These are phyloP conservation scores for Phaonia tiefii DNA, from an alignment of 2,888 invertebrate genomes.

Conservation along the genomic window DNA sequence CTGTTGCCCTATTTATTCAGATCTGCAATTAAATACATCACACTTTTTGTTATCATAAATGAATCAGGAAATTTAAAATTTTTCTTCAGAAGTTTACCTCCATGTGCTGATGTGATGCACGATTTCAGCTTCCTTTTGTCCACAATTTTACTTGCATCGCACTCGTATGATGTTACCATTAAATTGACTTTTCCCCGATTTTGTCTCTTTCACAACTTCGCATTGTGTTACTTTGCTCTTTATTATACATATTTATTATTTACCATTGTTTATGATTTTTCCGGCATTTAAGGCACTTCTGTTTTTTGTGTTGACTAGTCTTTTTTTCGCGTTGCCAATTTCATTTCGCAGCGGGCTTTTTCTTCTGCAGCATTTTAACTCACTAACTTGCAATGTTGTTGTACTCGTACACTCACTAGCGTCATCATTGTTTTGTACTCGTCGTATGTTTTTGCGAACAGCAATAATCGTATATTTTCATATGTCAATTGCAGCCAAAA, in stretches of 20 bases:
- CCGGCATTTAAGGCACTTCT: constrained; percentile 57
- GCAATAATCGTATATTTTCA: constrained; percentile 24
- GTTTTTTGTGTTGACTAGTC: too few relatives aligned
- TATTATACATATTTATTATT: constrained; percentile 28
- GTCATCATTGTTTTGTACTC: too few relatives aligned
- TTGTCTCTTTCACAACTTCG: neutral
- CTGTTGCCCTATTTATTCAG: too few relatives aligned
- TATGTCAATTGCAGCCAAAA: constrained; percentile 24
- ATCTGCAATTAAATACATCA: too few relatives aligned
- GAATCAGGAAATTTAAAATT: too few relatives aligned
- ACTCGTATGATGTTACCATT: neutral
- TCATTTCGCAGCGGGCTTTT: neutral
- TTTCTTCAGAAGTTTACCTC: too few relatives aligned
- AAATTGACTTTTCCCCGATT: neutral
- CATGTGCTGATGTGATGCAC: too few relatives aligned
- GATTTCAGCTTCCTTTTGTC: neutral
- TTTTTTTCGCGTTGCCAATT: neutral
- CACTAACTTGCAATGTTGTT: neutral
- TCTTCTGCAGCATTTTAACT: neutral
- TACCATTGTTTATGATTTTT: constrained; percentile 66
- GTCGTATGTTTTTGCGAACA: neutral
- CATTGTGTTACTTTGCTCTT: neutral
- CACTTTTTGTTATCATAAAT: too few relatives aligned
- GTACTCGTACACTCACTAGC: too few relatives aligned
- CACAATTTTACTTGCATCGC: neutral